Evolutionary conservation across 2,797 vertebrate genomes (phyloP).

Genomic region (Chiroxiphia lanceolata): DNA sequence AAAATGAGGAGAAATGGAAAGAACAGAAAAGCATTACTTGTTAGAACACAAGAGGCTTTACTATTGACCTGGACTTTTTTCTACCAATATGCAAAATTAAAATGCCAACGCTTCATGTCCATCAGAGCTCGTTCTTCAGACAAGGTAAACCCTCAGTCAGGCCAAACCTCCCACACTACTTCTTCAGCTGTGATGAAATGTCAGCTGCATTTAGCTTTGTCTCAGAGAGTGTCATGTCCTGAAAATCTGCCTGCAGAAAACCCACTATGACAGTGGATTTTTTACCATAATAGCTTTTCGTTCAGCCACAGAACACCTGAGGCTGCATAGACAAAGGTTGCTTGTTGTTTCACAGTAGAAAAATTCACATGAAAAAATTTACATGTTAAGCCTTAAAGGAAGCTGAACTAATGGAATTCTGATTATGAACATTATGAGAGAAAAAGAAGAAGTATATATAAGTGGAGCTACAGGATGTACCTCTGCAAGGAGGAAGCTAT

Average conservation of each 20-base stretch:
- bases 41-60: background rate
- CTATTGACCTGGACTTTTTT: background rate
- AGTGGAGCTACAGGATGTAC: background rate
- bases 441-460: background rate
- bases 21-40: background rate
- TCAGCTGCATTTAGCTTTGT: background rate
- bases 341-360: background rate
- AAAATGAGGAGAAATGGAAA: background rate
- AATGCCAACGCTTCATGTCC: fast-evolving
- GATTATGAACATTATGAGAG: background rate
- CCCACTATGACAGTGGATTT: background rate
- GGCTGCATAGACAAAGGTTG: background rate
- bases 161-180: background rate
- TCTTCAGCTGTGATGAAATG: background rate
- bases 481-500: background rate
- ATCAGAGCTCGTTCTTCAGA: background rate
- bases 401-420: background rate
- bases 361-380: background rate
- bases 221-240: background rate
- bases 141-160: background rate
- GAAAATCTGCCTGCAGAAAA: background rate
- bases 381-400: background rate
- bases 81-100: background rate
- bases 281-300: background rate
- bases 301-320: background rate